Conservation (phyloP, 2,797 vertebrate species). For the Lacerta bilineata region DNA sequence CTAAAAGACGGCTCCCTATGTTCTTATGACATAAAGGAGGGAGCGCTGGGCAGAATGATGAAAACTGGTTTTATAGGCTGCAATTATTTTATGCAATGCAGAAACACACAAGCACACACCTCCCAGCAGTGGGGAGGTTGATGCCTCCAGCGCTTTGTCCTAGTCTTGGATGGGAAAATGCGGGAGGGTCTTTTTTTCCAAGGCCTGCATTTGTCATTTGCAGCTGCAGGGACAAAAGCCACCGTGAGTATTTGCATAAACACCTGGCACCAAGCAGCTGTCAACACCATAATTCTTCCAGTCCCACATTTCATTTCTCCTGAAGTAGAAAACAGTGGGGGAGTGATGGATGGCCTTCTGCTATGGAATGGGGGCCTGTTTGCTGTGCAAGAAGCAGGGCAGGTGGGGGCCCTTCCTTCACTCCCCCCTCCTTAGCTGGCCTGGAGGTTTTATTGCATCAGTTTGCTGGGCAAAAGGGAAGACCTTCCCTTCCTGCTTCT, state of each 20-base stretch:
- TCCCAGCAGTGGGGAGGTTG: background rate
- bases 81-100: background rate
- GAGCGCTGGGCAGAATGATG: background rate
- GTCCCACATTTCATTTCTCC: background rate
- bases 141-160: background rate
- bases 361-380: background rate
- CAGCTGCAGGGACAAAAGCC: rapidly evolving
- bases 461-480: too few species aligned
- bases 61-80: background rate
- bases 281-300: background rate
- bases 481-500: background rate
- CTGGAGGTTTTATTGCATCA: background rate
- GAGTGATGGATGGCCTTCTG: background rate
- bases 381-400: background rate
- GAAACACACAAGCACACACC: too few species aligned
- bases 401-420: background rate
- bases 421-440: background rate
- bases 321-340: background rate
- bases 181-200: background rate
- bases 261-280: background rate
- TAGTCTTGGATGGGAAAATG: background rate
- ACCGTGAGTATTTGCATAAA: background rate
- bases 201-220: background rate
- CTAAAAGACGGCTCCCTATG: background rate
- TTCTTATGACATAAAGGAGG: background rate